These are phyloP conservation scores for Dermatemys mawii DNA, from an alignment of 2,113 vertebrate genomes.

Conservation along the genomic window DNA sequence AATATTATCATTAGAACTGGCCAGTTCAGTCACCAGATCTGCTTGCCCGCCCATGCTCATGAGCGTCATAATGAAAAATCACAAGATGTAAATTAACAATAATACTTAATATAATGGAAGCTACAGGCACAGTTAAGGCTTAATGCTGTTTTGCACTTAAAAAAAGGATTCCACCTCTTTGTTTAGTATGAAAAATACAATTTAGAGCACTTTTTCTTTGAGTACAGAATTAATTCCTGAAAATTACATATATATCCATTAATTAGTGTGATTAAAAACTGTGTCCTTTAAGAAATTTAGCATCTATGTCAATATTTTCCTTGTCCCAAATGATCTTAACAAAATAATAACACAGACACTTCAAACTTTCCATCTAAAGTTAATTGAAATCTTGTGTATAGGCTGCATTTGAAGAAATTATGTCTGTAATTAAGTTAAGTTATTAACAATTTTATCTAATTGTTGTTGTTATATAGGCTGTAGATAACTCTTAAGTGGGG, in stretches of 20 bases:
- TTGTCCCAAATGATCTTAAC: background rate
- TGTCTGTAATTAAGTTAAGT: background rate
- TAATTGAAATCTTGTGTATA: background rate
- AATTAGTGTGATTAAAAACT: background rate
- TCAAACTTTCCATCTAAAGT: background rate
- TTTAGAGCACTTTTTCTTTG: background rate
- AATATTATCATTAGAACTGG: background rate
- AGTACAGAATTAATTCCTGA: background rate
- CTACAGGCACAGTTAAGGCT: background rate
- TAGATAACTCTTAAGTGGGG: background rate
- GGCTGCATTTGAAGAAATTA: background rate
- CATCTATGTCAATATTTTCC: background rate
- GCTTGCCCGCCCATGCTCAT: background rate
- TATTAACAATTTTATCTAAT: slow-evolving; percentile 4
- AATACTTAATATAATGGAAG: background rate
- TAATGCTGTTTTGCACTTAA: background rate
- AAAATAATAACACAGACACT: background rate
- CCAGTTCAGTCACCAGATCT: background rate
- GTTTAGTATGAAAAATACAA: background rate
- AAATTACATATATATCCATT: background rate
- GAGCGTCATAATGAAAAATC: background rate
- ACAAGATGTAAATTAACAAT: background rate
- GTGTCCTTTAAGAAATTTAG: background rate
- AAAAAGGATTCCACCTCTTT: background rate
- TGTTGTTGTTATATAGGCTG: background rate